Evolutionary conservation across 2,888 invertebrate genomes (phyloP), one percentile per base, ranked within the genome.

Genomic region (Ischnura elegans): DNA sequence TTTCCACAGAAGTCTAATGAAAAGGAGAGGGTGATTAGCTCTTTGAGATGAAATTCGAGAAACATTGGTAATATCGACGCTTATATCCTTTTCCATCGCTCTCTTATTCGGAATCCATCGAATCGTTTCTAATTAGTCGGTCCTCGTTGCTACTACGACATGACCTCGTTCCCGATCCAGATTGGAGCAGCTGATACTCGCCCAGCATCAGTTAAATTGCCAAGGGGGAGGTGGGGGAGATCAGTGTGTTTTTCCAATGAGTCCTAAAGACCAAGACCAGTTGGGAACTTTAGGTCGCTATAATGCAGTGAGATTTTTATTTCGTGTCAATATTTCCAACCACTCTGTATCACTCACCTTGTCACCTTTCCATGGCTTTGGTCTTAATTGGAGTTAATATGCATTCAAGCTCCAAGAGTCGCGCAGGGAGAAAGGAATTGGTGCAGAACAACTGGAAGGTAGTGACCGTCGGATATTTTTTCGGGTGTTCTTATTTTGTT

Each of bases 301-400:
- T 76, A 36, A 36, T 36, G 29, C 76, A 76, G 36, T 36, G 76
- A 36, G 76, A 36, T 36, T 36, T 76, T 76, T 36, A 61, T 76
- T 76, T 36, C 76, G 76, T 76, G 76, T 29, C 76, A 76, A 76
- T 76, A 76, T 76, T 76, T 76, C 36, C 76, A 76, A 36, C 13
- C 29, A 13, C 29, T 36, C 29, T 36, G 36, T 36, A 36, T n/a
- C n/a, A n/a, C n/a, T n/a, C n/a, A 36, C 76, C 76, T 76, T 36
- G 76, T 76, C 76, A 13, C 36, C 76, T 36, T 76, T 10, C 76
- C 76, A 4, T 76, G 76, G 76, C 76, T 29, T 76, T 76, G 29
- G 36, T 2, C 76, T 76, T 76, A 36, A 76, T 36, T 76, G 61
- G 61, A 19, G 61, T 61, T n/a, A 61, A 19, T 61, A 61, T 76